Percentiles rank a stretch among this genome's conserved stretches.
phyloP scores from a whole-genome alignment of 2,113 vertebrate genomes.

The Lates calcarifer region DNA sequence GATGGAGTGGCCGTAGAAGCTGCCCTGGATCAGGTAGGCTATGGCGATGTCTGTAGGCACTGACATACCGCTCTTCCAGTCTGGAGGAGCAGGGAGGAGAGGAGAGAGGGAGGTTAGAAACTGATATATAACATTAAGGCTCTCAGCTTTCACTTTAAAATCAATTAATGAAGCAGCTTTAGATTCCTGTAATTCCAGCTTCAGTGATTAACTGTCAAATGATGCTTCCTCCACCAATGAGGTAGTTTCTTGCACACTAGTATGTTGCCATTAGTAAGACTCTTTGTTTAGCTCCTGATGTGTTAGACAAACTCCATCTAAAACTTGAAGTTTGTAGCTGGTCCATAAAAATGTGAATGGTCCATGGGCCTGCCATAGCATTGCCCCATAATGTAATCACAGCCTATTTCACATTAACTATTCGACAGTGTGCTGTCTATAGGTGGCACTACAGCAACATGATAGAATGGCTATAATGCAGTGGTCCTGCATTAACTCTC shows the following conservation, averaged over 20 bases:
- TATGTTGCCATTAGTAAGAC: too few species aligned
- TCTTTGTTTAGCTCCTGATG: too few species aligned
- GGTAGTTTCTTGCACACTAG: too few species aligned
- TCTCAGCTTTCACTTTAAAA: neutral
- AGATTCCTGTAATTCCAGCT: too few species aligned
- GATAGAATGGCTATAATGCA: neutral
- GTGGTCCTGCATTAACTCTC: neutral
- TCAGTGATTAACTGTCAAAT: too few species aligned
- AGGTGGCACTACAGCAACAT: slow-evolving; percentile 43
- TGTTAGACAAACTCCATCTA: too few species aligned
- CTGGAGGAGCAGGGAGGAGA: slow-evolving; percentile 72
- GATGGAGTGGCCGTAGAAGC: slow-evolving; percentile 95
- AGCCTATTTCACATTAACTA: neutral
- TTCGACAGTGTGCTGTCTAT: neutral
- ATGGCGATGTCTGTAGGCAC: slow-evolving; percentile 92
- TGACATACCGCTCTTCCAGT: slow-evolving; percentile 89
- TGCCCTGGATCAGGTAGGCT: slow-evolving; percentile 93
- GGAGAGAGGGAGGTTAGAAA: neutral
- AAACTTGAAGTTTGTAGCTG: too few species aligned
- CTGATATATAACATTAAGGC: neutral
- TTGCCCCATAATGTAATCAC: neutral
- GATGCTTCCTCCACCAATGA: neutral
- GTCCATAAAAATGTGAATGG: neutral
- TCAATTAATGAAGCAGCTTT: neutral
- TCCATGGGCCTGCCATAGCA: neutral